These are phyloP conservation scores for Myathropa florea DNA, from an alignment of 2,888 invertebrate species.

Conservation along the genomic window DNA sequence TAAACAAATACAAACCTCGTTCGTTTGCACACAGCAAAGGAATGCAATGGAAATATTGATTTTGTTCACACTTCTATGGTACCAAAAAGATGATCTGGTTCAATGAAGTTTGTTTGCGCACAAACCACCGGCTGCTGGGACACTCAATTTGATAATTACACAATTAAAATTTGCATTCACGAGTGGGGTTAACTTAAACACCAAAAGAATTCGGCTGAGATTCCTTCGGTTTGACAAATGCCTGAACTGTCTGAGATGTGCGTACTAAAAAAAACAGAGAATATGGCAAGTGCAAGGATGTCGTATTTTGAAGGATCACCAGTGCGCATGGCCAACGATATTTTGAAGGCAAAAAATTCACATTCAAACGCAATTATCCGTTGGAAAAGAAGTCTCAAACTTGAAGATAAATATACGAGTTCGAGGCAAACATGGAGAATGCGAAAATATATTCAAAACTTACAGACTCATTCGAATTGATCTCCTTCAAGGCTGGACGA, in stretches of 20 bases:
- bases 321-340: slow-evolving; percentile 52
- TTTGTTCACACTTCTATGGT: slow-evolving; percentile 26
- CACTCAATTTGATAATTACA: background rate
- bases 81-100: background rate
- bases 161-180: background rate
- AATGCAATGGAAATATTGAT: slow-evolving; percentile 47
- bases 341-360: slow-evolving; percentile 17
- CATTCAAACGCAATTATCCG: background rate
- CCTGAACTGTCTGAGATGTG: slow-evolving; percentile 16
- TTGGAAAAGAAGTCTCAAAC: background rate
- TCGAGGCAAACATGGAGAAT: background rate
- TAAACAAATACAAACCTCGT: slow-evolving; percentile 58
- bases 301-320: slow-evolving; percentile 58
- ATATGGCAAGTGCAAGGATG: slow-evolving; percentile 30
- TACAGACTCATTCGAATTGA: slow-evolving; percentile 60
- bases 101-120: background rate
- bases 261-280: slow-evolving; percentile 16
- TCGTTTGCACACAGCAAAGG: slow-evolving; percentile 14
- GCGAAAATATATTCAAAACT: background rate
- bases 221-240: slow-evolving; percentile 29
- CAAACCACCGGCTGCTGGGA: background rate
- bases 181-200: background rate
- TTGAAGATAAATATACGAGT: background rate
- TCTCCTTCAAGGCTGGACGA: slow-evolving; percentile 61
- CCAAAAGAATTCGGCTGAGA: background rate